Evolutionary conservation across 2,113 vertebrate species (phyloP).

Genomic region (Parotia lawesii): DNA sequence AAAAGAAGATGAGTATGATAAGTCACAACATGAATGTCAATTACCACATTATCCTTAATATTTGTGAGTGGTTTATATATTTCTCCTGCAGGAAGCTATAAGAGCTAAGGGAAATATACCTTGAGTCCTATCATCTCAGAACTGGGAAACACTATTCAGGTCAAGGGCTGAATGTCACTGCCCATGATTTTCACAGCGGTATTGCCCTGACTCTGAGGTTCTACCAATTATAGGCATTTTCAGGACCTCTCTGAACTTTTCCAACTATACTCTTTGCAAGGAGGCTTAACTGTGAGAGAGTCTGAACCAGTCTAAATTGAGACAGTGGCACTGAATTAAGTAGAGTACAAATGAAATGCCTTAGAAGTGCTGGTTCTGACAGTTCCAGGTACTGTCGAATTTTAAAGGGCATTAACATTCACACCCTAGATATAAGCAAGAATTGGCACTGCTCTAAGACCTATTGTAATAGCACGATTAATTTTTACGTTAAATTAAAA

Average conservation of each 20-base stretch:
- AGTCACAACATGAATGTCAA: not conserved
- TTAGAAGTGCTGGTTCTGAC: not conserved
- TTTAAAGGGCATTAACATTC: constrained; percentile 6
- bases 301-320: not conserved
- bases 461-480: not conserved
- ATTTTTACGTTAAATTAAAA: not conserved
- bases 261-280: not conserved
- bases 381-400: not conserved
- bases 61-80: not conserved
- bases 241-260: constrained; percentile 36
- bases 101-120: not conserved
- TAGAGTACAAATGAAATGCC: not conserved
- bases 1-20: accelerated
- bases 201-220: not conserved
- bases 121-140: not conserved
- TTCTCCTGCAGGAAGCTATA: not conserved
- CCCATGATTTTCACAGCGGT: constrained; percentile 14
- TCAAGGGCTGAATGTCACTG: constrained; percentile 42
- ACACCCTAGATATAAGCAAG: not conserved
- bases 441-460: not conserved
- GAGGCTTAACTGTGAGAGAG: constrained; percentile 12
- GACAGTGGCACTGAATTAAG: constrained; percentile 2
- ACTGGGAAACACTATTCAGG: not conserved
- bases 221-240: constrained; percentile 6
- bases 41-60: not conserved